Evolutionary conservation across 2,888 invertebrate species (phyloP), one percentile per base, ranked within the genome.

Genomic region (Tenthredo amoena): DNA sequence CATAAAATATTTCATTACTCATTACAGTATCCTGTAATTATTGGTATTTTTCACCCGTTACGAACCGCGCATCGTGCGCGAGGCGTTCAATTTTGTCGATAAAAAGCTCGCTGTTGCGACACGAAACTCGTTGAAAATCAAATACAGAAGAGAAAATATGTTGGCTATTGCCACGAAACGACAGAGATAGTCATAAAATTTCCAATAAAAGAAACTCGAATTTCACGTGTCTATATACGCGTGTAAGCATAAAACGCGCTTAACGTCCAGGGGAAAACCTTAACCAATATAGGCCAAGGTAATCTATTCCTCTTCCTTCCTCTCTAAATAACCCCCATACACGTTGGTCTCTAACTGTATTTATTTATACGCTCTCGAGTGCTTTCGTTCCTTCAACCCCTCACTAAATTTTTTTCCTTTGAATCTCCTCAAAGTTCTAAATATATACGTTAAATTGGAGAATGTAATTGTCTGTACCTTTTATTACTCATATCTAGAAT

Each of bases 161-260:
- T 40, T 62, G 40, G 81, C 81, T 58, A 58, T 81, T 21, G 58
- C 58, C 81, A 40, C 58, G 81, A 81, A 81, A 81, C 62, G 81
- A 50, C 40, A 81, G 58, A 81, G 40, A 62, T 81, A 37, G 81
- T 62, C 10, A 18, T 81, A 81, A 81, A 81, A 81, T 81, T 81
- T 81, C 81, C 58, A 81, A 81, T 81, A 81, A 81, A 81, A 81
- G 81, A 62, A 81, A 81, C 81, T 62, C 62, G 55, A 34, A 34
- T 62, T 81, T 81, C 62, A 21, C 62, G 21, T 62, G 62, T 62
- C 21, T 40, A 3, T 74, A 43, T 43, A n/a, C 21, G 18, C 40
- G 21, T 62, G 40, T 40, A 12, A 62, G 40, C 58, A 58, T 62
- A 81, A 58, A 58, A 62, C 40, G 40, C 81, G 40, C 40, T 40